Conservation (phyloP, 2,113 vertebrate species). For the Formicarius rufipectus region DNA sequence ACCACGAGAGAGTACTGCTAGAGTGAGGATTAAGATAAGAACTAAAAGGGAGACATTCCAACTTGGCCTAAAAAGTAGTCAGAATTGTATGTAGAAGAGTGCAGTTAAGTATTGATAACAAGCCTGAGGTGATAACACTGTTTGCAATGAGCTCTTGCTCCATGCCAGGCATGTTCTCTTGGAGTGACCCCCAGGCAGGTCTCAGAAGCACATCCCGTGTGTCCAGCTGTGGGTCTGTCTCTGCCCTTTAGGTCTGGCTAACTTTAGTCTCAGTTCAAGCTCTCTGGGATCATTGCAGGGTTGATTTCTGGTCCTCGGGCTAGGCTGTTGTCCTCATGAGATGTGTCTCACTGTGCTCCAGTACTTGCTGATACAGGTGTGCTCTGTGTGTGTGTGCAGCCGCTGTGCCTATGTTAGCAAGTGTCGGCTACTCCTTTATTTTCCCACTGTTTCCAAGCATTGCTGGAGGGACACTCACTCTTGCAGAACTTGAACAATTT, state of each 20-base stretch:
- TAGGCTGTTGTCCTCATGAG: neutral
- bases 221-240: neutral
- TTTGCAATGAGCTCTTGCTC: neutral
- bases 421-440: no score
- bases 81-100: neutral
- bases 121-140: neutral
- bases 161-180: neutral
- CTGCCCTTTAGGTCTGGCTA: neutral
- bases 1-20: no score
- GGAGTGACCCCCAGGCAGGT: neutral
- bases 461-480: no score
- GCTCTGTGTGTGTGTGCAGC: no score
- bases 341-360: no score
- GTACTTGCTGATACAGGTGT: no score
- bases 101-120: neutral
- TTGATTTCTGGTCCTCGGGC: neutral
- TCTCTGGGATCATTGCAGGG: neutral
- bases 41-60: neutral
- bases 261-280: neutral
- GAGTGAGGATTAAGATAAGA: neutral
- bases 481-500: no score
- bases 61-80: neutral
- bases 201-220: neutral
- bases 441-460: no score
- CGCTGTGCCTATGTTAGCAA: no score